Conservation (phyloP, 2,888 invertebrate genomes). For the Caenorhabditis sp. region DNA sequence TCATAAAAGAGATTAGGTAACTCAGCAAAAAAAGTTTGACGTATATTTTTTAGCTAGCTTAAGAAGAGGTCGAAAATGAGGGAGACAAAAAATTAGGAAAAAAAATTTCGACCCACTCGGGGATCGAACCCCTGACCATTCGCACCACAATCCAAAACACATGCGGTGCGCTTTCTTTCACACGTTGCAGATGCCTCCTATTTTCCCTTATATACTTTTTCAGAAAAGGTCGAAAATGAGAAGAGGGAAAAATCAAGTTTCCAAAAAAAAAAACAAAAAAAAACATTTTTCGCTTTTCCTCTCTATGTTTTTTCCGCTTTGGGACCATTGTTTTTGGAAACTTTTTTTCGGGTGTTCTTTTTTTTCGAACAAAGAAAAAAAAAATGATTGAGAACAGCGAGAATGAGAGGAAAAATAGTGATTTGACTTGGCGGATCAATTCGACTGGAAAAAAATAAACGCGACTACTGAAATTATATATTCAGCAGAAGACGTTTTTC, state of each 20-base stretch:
- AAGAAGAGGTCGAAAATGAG: too few relatives aligned
- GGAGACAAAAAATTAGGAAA: too few relatives aligned
- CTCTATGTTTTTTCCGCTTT: background rate
- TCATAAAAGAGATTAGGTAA: background rate
- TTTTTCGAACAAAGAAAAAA: background rate
- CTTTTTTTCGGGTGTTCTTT: background rate
- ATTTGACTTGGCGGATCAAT: background rate
- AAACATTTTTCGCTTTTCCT: conserved; percentile 2
- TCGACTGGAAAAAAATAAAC: background rate
- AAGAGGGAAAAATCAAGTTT: background rate
- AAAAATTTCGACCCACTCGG: too few relatives aligned
- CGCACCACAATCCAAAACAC: too few relatives aligned
- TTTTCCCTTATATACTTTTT: too few relatives aligned
- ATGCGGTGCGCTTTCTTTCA: too few relatives aligned
- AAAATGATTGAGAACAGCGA: background rate
- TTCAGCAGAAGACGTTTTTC: background rate
- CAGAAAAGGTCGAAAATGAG: background rate
- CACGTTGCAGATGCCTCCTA: too few relatives aligned
- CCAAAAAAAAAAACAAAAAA: background rate
- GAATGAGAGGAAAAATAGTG: too few relatives aligned
- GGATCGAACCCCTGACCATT: too few relatives aligned
- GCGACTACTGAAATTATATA: background rate
- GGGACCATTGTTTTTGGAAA: too few relatives aligned
- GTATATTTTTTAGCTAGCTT: too few relatives aligned
- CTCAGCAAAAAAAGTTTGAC: too few relatives aligned